Evolutionary conservation across 2,113 vertebrate species (phyloP).

Genomic region (Willisornis vidua): DNA sequence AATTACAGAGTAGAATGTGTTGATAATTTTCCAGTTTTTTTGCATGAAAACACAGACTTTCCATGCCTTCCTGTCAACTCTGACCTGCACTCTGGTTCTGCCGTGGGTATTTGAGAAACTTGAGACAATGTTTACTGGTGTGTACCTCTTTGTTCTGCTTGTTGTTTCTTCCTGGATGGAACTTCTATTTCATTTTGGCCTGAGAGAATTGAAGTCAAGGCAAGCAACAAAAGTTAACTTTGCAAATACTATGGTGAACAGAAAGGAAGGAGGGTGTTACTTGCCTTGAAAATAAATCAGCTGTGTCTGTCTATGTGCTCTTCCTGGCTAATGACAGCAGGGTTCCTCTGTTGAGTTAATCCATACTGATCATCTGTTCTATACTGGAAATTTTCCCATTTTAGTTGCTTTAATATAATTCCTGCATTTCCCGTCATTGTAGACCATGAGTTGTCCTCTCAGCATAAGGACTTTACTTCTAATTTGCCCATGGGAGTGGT

Average conservation of each 20-base stretch:
- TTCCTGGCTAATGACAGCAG: neutral
- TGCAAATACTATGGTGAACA: neutral
- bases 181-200: neutral
- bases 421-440: neutral
- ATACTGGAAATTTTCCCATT: neutral
- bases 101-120: neutral
- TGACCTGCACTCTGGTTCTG: neutral
- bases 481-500: neutral
- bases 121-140: fast-evolving
- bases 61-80: neutral
- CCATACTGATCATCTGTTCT: neutral
- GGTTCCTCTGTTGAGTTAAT: neutral
- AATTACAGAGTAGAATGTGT: neutral
- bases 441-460: neutral
- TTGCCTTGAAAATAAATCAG: neutral
- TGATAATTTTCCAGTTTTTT: neutral
- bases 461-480: neutral
- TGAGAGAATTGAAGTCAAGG: neutral
- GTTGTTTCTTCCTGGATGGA: neutral
- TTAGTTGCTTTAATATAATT: neutral
- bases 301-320: neutral
- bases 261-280: neutral
- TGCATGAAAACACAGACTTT: neutral
- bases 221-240: neutral
- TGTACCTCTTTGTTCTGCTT: neutral